These are phyloP conservation scores for Tenualosa ilisha DNA, from an alignment of 2,797 vertebrate genomes.

Conservation along the genomic window DNA sequence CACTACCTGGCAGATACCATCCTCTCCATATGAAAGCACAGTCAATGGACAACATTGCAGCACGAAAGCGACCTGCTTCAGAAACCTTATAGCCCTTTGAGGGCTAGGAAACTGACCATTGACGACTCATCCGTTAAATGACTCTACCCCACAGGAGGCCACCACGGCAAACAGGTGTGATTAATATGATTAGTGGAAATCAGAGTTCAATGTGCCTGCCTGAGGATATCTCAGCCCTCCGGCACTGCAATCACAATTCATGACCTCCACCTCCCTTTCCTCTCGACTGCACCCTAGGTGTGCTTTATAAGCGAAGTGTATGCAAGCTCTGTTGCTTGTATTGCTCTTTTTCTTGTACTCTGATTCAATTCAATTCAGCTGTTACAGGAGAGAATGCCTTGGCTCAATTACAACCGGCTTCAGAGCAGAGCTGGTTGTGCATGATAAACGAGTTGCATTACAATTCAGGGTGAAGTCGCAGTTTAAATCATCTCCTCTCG, in stretches of 20 bases:
- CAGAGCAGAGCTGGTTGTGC: neutral
- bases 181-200: constrained; percentile 17
- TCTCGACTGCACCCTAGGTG: neutral
- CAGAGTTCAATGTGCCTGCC: neutral
- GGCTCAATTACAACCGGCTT: neutral
- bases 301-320: neutral
- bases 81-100: neutral
- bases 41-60: neutral
- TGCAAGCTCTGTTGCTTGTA: constrained; percentile 1
- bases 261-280: neutral
- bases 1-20: neutral
- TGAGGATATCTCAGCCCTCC: neutral
- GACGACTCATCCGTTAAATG: constrained; percentile 4
- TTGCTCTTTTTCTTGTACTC: constrained; percentile 6
- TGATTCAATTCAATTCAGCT: neutral
- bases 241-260: neutral
- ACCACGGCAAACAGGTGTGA: constrained; percentile 4
- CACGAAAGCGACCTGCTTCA: neutral
- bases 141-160: neutral
- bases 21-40: neutral
- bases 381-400: neutral
- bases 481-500: neutral
- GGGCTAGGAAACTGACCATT: neutral
- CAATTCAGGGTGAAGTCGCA: neutral
- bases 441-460: constrained; percentile 2